Evolutionary conservation across 2,888 invertebrate species (phyloP), one percentile per base, ranked within the genome.

Genomic region (Phortica magna): DNA sequence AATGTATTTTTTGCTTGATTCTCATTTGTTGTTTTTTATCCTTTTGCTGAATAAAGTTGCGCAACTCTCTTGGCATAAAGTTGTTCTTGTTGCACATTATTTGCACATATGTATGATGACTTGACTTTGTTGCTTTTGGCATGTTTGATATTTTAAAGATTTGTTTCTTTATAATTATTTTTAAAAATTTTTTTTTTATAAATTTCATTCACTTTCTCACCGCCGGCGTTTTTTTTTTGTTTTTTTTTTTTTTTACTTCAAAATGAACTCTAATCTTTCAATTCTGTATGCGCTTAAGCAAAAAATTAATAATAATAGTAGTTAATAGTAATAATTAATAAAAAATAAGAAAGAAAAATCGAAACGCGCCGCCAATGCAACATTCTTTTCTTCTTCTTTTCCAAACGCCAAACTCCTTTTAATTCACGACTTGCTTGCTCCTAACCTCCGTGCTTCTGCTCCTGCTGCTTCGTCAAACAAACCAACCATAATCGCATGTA

Each of bases 131-230:
- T 68, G 19, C 68, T 48, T 68, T 68, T 68, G 68, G 48, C 68
- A 39, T 68, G 61, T 19, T 61, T 17, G 19, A 10, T 19, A 19
- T 82, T 72, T 76, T 53, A 14, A 53, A 53, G n/a, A 53, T n/a
- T 14, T 53, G 31, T 64, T 22, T 4, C 22, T 78, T 76, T 81
- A 80, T 82, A 78, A 80, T 76, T 75, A 77, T 83, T 82, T 59
- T 77, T 80, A 83, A 80, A 75, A 81, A 77, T 76, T 17, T 68
- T 68, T 76, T 41, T 76, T 76, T 70, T 77, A 79, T 75, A 77
- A 76, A 73, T 79, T 65, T 74, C 57, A 71, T 78, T 61, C 75
- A 57, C 75, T 74, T 65, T 80, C 72, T 61, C 31, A 31, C 31
- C 31, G 31, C 31, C 5, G 31, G 31, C 78, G 75, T 83, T 78